phyloP scores from a whole-genome alignment of 2,113 vertebrate species.

The Dicerorhinus sumatrensis region DNA sequence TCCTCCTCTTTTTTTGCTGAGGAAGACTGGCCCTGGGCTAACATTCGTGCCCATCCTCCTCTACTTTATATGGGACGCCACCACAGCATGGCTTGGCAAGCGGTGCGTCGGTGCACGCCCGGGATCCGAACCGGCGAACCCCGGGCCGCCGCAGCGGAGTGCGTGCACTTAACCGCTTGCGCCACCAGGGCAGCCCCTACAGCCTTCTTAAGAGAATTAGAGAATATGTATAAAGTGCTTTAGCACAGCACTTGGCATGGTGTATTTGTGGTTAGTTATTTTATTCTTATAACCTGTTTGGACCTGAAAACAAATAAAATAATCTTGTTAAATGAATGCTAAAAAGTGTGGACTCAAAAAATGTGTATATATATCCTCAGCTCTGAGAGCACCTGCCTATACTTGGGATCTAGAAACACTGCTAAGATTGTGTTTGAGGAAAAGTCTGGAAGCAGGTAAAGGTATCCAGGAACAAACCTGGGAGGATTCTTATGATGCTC shows the following conservation, averaged over 20 bases:
- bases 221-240: background rate
- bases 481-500: background rate
- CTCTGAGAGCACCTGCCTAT: background rate
- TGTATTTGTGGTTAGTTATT: slow-evolving; percentile 47
- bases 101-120: too few relatives aligned
- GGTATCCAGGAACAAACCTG: background rate
- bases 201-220: background rate
- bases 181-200: too few relatives aligned
- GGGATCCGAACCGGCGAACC: too few relatives aligned
- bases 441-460: background rate
- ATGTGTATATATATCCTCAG: background rate
- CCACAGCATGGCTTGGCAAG: too few relatives aligned
- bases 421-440: background rate
- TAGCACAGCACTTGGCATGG: background rate
- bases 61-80: too few relatives aligned
- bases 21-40: too few relatives aligned
- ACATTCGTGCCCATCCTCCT: too few relatives aligned
- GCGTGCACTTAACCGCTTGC: too few relatives aligned
- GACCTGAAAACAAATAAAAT: slow-evolving; percentile 10
- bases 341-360: background rate
- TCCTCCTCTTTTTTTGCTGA: too few relatives aligned
- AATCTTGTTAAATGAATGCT: background rate
- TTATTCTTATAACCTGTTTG: slow-evolving; percentile 40
- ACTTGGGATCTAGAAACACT: background rate
- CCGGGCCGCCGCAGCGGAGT: too few relatives aligned